Base-by-base conservation (phyloP, 2,797 vertebrate species). In the Atherinosoma microstoma region DNA sequence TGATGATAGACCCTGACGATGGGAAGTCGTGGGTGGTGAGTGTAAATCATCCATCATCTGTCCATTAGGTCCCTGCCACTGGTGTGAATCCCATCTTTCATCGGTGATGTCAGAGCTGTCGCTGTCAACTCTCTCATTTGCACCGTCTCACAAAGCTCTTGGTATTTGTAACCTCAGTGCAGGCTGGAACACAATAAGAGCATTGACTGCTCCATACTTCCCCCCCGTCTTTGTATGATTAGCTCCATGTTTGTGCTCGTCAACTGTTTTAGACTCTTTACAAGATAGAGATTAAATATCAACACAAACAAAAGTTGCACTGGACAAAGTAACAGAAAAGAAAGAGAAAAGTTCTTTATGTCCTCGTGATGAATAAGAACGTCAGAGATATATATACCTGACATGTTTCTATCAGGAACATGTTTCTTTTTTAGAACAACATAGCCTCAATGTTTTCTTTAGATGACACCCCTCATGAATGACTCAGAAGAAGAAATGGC, bases 91-190 rank as follows among this genome's bases (percentile, higher is more conserved):
- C 64, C 72, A 27, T 78, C 79, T 80, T 68, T 36, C 64, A 59
- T 60, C 0, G 38, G 58, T 88, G 88, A 91, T 84, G 90, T 91
- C 89, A 85, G 70, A 79, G 76, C 78, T 63, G 83, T 85, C 87
- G 42, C 76, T 73, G 78, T 32, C 79, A 58, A 22, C 49, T 78
- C 75, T 49, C 53, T 84, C 79, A 72, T 80, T 76, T 74, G 80
- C 68, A 58, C 42, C 72, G 73, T 34, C 61, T 70, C 57, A 79
- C 84, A 89, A 69, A 72, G 78, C 64, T 79, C 60, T 47, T 69
- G 67, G 70, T 82, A 80, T 84, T 64, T 58, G 58, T 75, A 45
- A 53, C 62, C 53, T 73, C 29, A 24, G 58, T 59, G 34, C 27
- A 61, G 70, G 34, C 18, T 12, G 36, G 6, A n/a, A 27, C 65